phyloP scores from a whole-genome alignment of 2,888 invertebrate genomes.

The Ischnus inquisitorius region DNA sequence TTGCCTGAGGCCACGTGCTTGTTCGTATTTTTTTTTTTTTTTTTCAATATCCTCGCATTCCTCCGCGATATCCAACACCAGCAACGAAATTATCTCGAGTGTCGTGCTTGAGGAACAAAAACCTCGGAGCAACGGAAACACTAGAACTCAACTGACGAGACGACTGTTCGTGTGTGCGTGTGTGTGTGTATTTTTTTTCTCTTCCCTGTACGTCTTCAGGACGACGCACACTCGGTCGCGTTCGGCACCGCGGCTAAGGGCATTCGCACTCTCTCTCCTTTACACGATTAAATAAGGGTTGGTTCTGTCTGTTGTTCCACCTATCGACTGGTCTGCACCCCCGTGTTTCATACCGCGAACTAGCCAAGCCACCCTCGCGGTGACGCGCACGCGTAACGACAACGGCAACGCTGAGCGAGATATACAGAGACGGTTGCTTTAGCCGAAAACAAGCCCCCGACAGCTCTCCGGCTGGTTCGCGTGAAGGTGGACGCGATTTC shows the following conservation, averaged over 20 bases:
- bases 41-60: neutral
- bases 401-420: neutral
- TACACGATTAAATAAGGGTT: constrained; percentile 73
- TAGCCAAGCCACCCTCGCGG: constrained; percentile 67
- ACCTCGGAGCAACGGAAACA: neutral
- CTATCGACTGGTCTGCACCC: constrained; percentile 82
- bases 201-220: constrained; percentile 3
- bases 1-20: constrained; percentile 65
- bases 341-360: constrained; percentile 74
- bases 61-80: neutral
- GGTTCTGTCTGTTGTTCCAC: constrained; percentile 76
- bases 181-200: constrained; percentile 5
- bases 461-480: constrained; percentile 6
- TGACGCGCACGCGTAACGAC: constrained; percentile 69
- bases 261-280: constrained; percentile 58
- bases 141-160: neutral
- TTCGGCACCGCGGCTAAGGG: constrained; percentile 36
- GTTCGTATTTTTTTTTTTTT: constrained; percentile 30
- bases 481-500: constrained; percentile 8
- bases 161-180: neutral
- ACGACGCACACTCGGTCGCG: constrained; percentile 58
- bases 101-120: neutral
- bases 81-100: neutral
- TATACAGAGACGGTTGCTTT: constrained; percentile 12
- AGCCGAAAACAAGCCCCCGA: constrained; percentile 54